Evolutionary conservation across 2,888 invertebrate genomes (phyloP), one percentile per base, ranked within the genome.

Genomic region (Leistus spinibarbis): DNA sequence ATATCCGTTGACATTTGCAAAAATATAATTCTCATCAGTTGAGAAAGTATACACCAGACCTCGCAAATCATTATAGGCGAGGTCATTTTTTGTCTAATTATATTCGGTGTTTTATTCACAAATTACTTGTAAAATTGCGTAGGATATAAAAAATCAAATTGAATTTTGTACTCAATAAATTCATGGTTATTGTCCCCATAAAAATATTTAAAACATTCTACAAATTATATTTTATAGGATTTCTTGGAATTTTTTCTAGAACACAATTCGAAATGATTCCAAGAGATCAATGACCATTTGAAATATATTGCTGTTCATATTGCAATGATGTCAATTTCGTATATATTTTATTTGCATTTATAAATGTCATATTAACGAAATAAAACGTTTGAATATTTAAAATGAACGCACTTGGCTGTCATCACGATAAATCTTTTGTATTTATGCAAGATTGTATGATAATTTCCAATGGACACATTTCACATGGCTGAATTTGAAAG

Each of bases 21-120:
- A 70, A 70, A 2, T 24, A 10, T 40, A 20, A 68, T 23, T 68
- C 56, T 22, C 27, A 40, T 40, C 40, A 13, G 1, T 10, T 40
- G 3, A 40, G 69, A 57, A 69, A 62, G 69, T 60, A 22, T 20
- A 60, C 13, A 10, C 1, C 5, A 60, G 60, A 60, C 60, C 60
- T 60, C 19, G 69, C 63, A 20, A 53, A 70, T 62, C 63, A 70
- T 62, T 62, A 62, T 19, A 62, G 63, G 62, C 69, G 69, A 70
- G 69, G 69, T 63, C 69, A 53, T 70, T 70, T 70, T 70, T 70
- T 70, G 69, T 62, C 62, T 10, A 62, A 62, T 70, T 22, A 54
- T 63, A 40, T 20, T 70, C 57, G 5, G 40, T 40, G 7, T 13
- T 40, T 40, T 40, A 40, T 40, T 40, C 40, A 40, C 13, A 40